phyloP scores from a whole-genome alignment of 2,888 invertebrate genomes.

The Exephanes ischioxanthus region DNA sequence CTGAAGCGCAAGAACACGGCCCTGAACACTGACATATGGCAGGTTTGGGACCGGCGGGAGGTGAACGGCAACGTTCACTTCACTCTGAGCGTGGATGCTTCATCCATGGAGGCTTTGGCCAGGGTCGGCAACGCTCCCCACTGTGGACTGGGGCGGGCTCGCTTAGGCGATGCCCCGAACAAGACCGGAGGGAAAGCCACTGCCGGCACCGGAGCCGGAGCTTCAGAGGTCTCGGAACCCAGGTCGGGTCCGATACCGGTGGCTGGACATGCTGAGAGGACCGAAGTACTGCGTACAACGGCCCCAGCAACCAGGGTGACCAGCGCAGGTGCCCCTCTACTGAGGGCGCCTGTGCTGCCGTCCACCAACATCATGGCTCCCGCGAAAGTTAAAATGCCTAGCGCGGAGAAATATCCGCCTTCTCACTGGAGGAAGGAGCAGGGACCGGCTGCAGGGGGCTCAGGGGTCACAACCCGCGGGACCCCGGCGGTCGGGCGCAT shows the following conservation, averaged over 20 bases:
- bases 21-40: constrained; percentile 62
- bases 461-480: not conserved
- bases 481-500: not conserved
- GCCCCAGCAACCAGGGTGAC: not conserved
- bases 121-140: constrained; percentile 12
- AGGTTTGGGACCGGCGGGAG: constrained; percentile 58
- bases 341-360: not conserved
- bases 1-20: constrained; percentile 63
- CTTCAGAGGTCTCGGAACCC: not conserved
- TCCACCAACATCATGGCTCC: not conserved
- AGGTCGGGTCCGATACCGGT: not conserved
- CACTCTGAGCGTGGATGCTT: constrained; percentile 59
- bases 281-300: not conserved
- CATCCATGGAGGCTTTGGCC: constrained; percentile 26
- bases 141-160: constrained; percentile 34
- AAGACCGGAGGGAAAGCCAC: not conserved
- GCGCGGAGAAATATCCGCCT: not conserved
- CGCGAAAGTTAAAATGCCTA: not conserved
- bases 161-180: constrained; percentile 24
- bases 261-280: not conserved
- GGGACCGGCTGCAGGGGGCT: not conserved
- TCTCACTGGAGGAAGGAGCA: not conserved
- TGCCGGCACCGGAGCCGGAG: not conserved
- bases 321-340: not conserved
- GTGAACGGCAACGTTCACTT: constrained; percentile 54